Evolutionary conservation across 1,140 invertebrate genomes (phyloP), one percentile per base, ranked within the genome.

Genomic region (Spodoptera frugiperda): DNA sequence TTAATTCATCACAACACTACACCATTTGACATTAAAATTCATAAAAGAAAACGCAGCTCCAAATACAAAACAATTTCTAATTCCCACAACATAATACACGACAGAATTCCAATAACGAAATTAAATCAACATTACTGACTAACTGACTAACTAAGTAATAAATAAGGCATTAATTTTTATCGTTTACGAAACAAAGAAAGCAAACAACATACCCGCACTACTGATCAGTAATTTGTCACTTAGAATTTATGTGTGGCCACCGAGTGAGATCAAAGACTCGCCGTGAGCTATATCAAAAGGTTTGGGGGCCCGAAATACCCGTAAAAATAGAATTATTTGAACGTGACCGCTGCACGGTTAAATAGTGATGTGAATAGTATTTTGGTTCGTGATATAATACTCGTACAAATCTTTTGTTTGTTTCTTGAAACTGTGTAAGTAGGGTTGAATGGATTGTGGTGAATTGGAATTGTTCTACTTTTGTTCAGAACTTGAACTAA

Each of bases 231-330:
- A 88, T 88, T 86, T 89, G 87, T 89, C 87, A 84, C 83, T 79
- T 57, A 55, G 49, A 80, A 87, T 87, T 88, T 84, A 89, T 80
- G 65, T 82, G 54, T 54, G 81, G 77, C 88, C 88, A 88, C 87
- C 84, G 82, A 63, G 74, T 5, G 55, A 85, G 87, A 89, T 90
- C 87, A 90, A 90, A 90, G 83, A 17, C 49, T 75, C 81, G 77
- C 44, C 59, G 54, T 65, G 68, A 57, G 51, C 55, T 49, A 79
- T 79, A 79, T 79, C 78, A 79, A 79, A 79, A 76, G 77, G 63
- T 46, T 77, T 51, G 75, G 76, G 76, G 33, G 72, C 49, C 68
- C 55, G 57, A 76, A 78, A 79, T 67, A 48, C 59, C 65, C 59
- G 73, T 82, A 82, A 80, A 83, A 82, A 82, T 82, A 84, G 82